Conservation (phyloP, 2,113 vertebrate genomes). For the Silurus asotus region DNA sequence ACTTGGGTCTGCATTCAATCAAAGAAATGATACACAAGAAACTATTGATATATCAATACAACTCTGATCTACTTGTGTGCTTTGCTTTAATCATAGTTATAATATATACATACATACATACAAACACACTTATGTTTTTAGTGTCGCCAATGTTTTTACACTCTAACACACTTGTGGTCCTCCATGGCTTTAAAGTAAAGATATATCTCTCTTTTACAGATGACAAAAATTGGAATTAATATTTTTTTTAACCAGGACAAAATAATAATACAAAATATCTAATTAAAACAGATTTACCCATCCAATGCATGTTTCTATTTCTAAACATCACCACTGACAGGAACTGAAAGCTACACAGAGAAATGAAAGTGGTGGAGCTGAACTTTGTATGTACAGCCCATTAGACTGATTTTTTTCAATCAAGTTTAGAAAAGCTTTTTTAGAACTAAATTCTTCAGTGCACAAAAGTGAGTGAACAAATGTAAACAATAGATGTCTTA, state of each 20-base stretch:
- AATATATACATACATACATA: no score
- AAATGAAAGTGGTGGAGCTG: not conserved
- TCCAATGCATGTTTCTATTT: not conserved
- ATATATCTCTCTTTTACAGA: no score
- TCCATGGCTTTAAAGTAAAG: no score
- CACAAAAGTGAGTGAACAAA: not conserved
- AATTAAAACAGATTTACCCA: not conserved
- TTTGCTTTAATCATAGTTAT: not conserved
- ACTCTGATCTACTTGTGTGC: not conserved
- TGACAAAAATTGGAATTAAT: no score
- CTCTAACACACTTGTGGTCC: no score
- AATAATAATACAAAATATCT: not conserved
- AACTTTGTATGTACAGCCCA: not conserved
- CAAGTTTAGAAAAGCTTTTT: no score
- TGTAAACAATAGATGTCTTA: not conserved
- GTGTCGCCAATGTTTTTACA: no score
- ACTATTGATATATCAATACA: not conserved
- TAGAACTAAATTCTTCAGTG: not conserved
- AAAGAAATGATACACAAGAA: not conserved
- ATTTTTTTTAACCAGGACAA: no score
- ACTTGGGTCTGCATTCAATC: not conserved
- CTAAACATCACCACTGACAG: not conserved
- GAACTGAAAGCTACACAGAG: not conserved
- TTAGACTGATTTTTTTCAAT: not conserved
- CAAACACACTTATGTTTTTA: no score